Percentiles rank a stretch among this genome's conserved stretches.
phyloP scores from a whole-genome alignment of 2,113 vertebrate species.

The Setophaga petechia region DNA sequence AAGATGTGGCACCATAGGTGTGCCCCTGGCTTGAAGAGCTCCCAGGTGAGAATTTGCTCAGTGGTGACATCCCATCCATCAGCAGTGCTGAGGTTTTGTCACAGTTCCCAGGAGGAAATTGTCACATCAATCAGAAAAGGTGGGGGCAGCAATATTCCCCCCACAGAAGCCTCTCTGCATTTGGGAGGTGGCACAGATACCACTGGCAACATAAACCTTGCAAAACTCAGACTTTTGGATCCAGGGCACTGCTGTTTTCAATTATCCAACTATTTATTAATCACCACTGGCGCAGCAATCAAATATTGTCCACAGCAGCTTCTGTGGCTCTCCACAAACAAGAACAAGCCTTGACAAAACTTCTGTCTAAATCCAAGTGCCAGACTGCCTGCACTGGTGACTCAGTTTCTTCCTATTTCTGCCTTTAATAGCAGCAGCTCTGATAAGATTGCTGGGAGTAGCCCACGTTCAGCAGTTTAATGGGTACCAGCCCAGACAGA shows the following conservation, averaged over 20 bases:
- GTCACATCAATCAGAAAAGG: slow-evolving; percentile 24
- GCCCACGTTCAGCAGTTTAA: slow-evolving; percentile 21
- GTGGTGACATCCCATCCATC: slow-evolving; percentile 65
- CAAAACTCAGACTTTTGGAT: neutral
- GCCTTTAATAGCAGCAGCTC: slow-evolving; percentile 1
- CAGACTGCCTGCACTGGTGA: neutral
- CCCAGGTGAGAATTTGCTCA: slow-evolving; percentile 23
- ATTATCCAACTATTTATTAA: neutral
- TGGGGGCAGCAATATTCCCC: neutral
- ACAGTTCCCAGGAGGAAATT: slow-evolving; percentile 20
- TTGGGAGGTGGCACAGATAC: neutral
- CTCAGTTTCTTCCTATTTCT: neutral
- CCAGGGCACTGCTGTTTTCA: neutral
- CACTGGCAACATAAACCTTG: neutral
- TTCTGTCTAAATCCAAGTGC: neutral
- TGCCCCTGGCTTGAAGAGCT: neutral
- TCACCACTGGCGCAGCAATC: neutral
- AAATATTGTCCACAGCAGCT: neutral
- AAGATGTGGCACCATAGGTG: slow-evolving; percentile 8
- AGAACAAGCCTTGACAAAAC: neutral
- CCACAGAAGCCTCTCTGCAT: neutral
- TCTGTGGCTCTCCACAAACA: neutral
- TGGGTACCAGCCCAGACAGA: slow-evolving; percentile 37
- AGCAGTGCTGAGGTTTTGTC: slow-evolving; percentile 43
- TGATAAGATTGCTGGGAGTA: slow-evolving; percentile 4